Base-by-base conservation (phyloP, 2,888 invertebrate genomes). In the Opisthograptis luteolata region DNA sequence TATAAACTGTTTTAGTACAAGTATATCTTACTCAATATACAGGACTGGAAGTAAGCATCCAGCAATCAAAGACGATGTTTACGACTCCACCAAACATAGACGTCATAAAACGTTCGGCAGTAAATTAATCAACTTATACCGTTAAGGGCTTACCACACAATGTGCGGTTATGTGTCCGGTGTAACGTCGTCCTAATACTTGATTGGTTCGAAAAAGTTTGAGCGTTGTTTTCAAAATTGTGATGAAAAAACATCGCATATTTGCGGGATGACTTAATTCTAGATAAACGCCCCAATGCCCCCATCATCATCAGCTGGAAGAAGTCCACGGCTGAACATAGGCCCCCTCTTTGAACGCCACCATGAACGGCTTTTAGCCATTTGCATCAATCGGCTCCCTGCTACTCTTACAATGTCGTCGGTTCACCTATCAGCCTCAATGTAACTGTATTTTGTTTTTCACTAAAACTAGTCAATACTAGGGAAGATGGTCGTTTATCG, bases 61-160 rank as follows among this genome's bases (percentile, higher is more conserved):
- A 55, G 60, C 49, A 55, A 55, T 58, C 60, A 60, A 58, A 60
- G 55, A 51, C 52, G 52, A 49, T 60, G 54, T 60, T 50, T 50
- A 50, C 50, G 57, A 48, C 57, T 43, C 45, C 32, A 51, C 60
- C 57, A 55, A 60, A 60, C 60, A 53, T 50, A 55, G 55, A 37
- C 30, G 60, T 60, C 55, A 60, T 60, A 60, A 60, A 60, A 55
- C 48, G 47, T 39, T 50, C 35, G 48, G 50, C 48, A 53, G 60
- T 60, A 58, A 55, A 60, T 60, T 60, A 53, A 60, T 60, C 60
- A 55, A 53, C 44, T 50, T 39, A 55, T 49, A 51, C 54, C 46
- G 54, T 58, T 55, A 55, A 59, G 58, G 59, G 46, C 41, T 45
- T 52, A 53, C 61, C 58, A 51, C 58, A 59, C 50, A 47, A 30